A percentile compares a stretch with the other conserved stretches of the same genome.
Evolutionary conservation across 2,888 invertebrate species (phyloP).

Genomic region (Nomada flava): DNA sequence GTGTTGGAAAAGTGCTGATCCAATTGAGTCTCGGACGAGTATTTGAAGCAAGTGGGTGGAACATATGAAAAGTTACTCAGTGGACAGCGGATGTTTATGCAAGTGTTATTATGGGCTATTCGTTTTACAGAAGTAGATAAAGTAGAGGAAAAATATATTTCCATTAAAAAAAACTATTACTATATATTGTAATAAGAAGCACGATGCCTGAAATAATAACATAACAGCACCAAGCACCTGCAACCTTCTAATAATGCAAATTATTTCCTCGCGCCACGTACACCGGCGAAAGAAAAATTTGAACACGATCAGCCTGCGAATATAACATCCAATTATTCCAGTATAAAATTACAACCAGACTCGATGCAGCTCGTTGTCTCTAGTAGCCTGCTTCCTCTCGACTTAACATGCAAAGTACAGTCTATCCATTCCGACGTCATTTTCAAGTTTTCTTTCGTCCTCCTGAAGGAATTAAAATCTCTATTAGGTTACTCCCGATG

Average conservation of each 20-base stretch:
- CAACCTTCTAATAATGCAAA: background rate
- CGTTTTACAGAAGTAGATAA: too few relatives aligned
- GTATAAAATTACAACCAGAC: background rate
- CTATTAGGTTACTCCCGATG: background rate
- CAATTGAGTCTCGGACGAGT: background rate
- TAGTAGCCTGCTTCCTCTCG: background rate
- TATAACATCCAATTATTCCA: too few relatives aligned
- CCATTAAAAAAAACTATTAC: too few relatives aligned
- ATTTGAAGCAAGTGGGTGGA: background rate
- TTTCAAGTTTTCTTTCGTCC: background rate
- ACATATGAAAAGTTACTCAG: too few relatives aligned
- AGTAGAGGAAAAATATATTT: too few relatives aligned
- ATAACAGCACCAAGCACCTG: too few relatives aligned
- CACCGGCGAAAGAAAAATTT: background rate
- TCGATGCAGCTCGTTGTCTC: background rate
- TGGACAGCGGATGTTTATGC: too few relatives aligned
- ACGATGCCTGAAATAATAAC: too few relatives aligned
- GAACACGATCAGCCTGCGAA: background rate
- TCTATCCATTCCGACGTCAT: background rate
- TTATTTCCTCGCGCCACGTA: background rate
- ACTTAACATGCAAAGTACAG: background rate
- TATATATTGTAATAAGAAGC: too few relatives aligned
- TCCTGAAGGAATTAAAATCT: constrained; percentile 19
- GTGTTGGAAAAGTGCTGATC: background rate
- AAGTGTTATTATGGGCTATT: too few relatives aligned